phyloP scores from a whole-genome alignment of 2,797 vertebrate species.

The Fistularia tabacaria region DNA sequence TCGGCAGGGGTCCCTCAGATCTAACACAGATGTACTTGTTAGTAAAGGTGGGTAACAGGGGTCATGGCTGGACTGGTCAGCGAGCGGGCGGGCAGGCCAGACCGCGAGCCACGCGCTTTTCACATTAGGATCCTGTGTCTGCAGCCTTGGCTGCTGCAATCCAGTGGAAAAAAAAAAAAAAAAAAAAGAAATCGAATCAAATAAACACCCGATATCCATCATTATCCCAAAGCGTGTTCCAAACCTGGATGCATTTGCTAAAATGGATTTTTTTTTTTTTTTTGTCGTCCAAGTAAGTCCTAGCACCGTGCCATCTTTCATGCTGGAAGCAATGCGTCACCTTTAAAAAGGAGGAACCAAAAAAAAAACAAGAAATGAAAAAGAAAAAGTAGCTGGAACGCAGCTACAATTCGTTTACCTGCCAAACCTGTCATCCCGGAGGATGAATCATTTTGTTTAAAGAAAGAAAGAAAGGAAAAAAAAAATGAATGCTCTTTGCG shows the following conservation, averaged over 20 bases:
- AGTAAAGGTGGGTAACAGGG: slow-evolving; percentile 59
- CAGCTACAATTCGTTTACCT: slow-evolving; percentile 20
- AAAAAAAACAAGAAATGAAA: background rate
- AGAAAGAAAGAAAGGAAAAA: slow-evolving; percentile 16
- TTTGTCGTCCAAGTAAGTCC: too few relatives aligned
- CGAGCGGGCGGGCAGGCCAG: slow-evolving; percentile 13
- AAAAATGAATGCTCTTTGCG: slow-evolving; percentile 20
- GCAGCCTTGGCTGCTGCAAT: background rate
- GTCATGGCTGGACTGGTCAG: slow-evolving; percentile 56
- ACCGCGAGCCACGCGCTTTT: background rate
- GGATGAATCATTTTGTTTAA: slow-evolving; percentile 33
- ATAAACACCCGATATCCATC: background rate
- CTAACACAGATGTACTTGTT: slow-evolving; percentile 66
- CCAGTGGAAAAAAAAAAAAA: too few relatives aligned
- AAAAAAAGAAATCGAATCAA: too few relatives aligned
- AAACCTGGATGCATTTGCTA: background rate
- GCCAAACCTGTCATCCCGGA: slow-evolving; percentile 18
- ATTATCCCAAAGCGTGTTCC: slow-evolving; percentile 2
- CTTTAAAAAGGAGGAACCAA: background rate
- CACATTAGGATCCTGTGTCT: slow-evolving; percentile 19
- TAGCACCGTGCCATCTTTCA: background rate
- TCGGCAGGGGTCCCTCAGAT: slow-evolving; percentile 56
- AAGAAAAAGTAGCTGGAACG: slow-evolving; percentile 4
- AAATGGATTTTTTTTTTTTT: too few relatives aligned
- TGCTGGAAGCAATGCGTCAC: background rate